Base-by-base conservation (phyloP, 2,888 invertebrate genomes). In the Hedya salicella region DNA sequence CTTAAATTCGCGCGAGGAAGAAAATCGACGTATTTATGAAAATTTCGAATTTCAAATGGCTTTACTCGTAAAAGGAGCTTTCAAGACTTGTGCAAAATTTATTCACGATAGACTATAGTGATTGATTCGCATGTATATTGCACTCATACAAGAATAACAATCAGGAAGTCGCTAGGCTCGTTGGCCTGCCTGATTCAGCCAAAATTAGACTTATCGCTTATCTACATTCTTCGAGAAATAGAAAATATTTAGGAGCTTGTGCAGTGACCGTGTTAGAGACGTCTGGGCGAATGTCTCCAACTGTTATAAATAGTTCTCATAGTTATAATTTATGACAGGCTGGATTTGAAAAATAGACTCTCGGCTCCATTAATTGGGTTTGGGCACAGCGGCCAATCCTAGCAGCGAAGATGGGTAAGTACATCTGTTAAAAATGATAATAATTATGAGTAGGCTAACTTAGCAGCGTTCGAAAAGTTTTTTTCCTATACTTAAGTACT, bases 181-280 rank as follows among this genome's bases (percentile, higher is more conserved):
- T 25, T 6, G 9, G 36, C 11, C 8, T 5, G n/a, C 32, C 32
- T 36, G 36, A 36, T 36, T 36, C 0, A 46, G 19, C 36, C 46
- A 30, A 48, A 59, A 48, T 59, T 48, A 59, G 21, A 16, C 16
- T 57, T 67, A 57, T 63, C 62, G 32, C 56, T 25, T 54, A 62
- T 57, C 63, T 52, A 21, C n/a, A 62, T 49, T 62, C 36, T 16
- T 52, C 32, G 52, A 59, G 46, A 48, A 59, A 57, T 65, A 65
- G 52, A 60, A 69, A 67, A 72, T 71, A 68, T 70, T 71, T 69
- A 69, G 62, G 66, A 69, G 11, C 21, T 39, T 70, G 71, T 44
- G 67, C 76, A 66, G 73, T 76, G 77, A 75, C 75, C 76, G 76
- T 75, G 73, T 69, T 70, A 70, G 64, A 56, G 67, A 63, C 69